Percentiles rank a stretch among this genome's conserved stretches.
phyloP scores from a whole-genome alignment of 2,797 vertebrate genomes.

The Sylvia borin region DNA sequence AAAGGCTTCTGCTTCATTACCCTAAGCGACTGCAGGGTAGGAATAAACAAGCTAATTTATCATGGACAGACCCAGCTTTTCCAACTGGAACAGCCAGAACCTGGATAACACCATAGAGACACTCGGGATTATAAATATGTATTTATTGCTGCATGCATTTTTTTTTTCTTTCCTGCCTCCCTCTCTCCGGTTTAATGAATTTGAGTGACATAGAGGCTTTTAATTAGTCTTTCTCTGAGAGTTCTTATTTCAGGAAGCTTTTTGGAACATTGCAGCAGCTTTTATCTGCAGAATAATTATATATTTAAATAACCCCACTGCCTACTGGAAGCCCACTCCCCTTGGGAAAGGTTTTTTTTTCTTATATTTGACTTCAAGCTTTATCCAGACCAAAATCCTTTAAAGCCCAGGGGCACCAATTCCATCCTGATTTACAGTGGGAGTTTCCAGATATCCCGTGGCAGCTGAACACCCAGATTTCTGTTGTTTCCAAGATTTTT shows the following conservation, averaged over 20 bases:
- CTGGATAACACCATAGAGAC: rapidly evolving
- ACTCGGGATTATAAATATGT: too few relatives aligned
- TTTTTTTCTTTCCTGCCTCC: background rate
- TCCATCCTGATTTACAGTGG: background rate
- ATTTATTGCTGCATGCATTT: rapidly evolving
- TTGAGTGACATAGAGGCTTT: rapidly evolving
- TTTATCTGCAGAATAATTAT: background rate
- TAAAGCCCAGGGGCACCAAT: background rate
- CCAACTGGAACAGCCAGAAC: conserved; percentile 18
- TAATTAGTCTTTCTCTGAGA: background rate
- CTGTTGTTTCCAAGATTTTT: rapidly evolving
- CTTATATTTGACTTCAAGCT: background rate
- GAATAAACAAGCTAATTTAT: conserved; percentile 92
- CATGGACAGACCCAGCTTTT: conserved; percentile 56
- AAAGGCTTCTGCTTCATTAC: conserved; percentile 94
- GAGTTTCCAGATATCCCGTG: background rate
- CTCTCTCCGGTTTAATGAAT: background rate
- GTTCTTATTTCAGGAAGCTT: background rate
- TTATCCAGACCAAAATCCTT: background rate
- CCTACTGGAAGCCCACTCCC: background rate
- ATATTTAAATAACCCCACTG: background rate
- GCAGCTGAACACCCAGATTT: background rate
- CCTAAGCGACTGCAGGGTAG: conserved; percentile 83
- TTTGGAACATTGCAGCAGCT: background rate
- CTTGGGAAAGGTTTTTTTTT: background rate